Percentiles rank a stretch among this genome's conserved stretches.
These are phyloP conservation scores for Otolemur garnettii DNA, from an alignment of 2,113 vertebrate genomes.

Conservation along the genomic window DNA sequence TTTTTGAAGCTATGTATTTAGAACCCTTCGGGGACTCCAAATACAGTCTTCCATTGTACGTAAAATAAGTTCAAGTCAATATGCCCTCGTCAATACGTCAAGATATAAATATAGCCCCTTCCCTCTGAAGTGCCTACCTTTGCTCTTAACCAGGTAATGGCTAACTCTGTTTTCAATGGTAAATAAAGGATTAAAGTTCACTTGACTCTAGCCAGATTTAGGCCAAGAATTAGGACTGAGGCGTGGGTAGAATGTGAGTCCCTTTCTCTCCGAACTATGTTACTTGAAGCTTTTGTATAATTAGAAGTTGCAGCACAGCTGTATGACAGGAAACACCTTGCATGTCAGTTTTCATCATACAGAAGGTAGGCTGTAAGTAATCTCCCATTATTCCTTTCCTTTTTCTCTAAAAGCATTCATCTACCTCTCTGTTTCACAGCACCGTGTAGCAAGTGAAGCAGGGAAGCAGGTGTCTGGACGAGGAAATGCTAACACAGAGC, in stretches of 20 bases:
- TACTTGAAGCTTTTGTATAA: background rate
- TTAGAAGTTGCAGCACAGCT: background rate
- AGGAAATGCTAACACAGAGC: background rate
- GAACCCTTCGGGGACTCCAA: background rate
- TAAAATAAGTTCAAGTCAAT: background rate
- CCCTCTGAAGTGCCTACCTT: background rate
- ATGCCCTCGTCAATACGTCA: background rate
- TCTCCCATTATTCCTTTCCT: background rate
- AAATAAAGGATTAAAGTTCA: conserved; percentile 45
- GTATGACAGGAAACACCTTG: background rate
- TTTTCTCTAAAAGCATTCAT: background rate
- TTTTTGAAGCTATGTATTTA: background rate
- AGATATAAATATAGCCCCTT: background rate
- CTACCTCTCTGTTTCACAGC: background rate
- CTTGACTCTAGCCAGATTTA: background rate
- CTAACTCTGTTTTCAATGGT: background rate
- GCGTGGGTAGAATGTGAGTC: background rate
- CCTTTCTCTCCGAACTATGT: conserved; percentile 19
- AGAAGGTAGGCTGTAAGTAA: background rate
- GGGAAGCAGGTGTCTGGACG: background rate
- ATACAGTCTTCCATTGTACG: background rate
- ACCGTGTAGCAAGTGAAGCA: background rate
- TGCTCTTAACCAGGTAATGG: background rate
- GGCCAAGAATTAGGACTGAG: background rate
- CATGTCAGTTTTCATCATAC: background rate